Base-by-base conservation (phyloP, 2,797 vertebrate species). In the Acanthurus tractus region DNA sequence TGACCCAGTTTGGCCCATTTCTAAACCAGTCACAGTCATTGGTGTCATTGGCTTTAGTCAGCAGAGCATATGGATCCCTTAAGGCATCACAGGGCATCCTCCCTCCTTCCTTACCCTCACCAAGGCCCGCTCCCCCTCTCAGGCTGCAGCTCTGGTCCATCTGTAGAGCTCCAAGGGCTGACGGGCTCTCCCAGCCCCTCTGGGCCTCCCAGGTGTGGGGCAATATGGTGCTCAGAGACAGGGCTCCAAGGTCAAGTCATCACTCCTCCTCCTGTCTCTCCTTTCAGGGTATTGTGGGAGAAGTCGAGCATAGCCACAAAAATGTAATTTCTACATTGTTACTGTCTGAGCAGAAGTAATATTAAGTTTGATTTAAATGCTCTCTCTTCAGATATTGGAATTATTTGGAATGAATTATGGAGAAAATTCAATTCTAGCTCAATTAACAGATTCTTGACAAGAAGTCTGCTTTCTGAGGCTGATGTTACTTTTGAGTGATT, bases 11-110 rank as follows among this genome's bases (percentile, higher is more conserved):
- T 20, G 72, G 12, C 42, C 79, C 15, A 20, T 50, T 82, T 86
- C 55, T 80, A 44, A 77, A 50, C 88, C 84, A 82, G 68, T 74
- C 38, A 6, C 63, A 64, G 14, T 52, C 53, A 71, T 79, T 7
- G 50, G 74, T 81, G 81, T 85, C 74, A 68, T 74, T 90, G 90
- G 89, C 85, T 85, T 46, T 57, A 79, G 77, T 75, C 75, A 73
- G 58, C 44, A 25, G 58, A 90, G 80, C 93, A 94, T 93, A 94
- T 93, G 92, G 86, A 69, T 74, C 81, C 86, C 90, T 89, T 1
- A 72, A 76, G 89, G 86, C 89, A 34, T 44, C 45, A 29, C 11
- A 25, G 68, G 66, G 71, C 70, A 49, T 61, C 72, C 49, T 61
- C 56, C 61, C 40, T 52, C 48, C 61, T 46, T 52, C 56, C 62